Evolutionary conservation across 2,888 invertebrate species (phyloP), one percentile per base, ranked within the genome.

Genomic region (Drosophila fulvimacula): DNA sequence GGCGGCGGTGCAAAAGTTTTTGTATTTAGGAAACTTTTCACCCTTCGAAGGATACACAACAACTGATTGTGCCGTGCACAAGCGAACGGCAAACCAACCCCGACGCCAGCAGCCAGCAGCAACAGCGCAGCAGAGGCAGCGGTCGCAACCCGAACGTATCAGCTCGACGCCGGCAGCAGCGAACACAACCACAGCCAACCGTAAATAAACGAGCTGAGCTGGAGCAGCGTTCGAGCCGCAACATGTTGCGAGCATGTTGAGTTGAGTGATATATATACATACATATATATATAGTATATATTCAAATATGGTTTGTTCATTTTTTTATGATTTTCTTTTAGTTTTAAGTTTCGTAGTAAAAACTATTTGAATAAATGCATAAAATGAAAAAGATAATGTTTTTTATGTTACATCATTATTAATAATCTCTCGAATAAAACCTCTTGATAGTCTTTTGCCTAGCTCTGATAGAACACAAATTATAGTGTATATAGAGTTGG

Each of bases 21-120:
- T 83, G 88, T 91, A 82, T 88, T 69, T 84, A 82, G 80, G 83
- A 89, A 91, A 91, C 90, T 91, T 91, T 92, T 91, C 92, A 92
- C 92, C 92, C 91, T 91, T 90, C 92, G 92, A 92, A 92, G 92
- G 92, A 92, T 92, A 92, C 92, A 92, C 92, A 92, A 92, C 92
- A 92, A 92, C 92, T 92, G 92, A 88, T 91, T 82, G 89, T 81
- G 82, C 82, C 85, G 88, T 86, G 84, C 79, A 79, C 81, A 81
- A 82, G 85, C 77, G 79, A 85, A 82, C 86, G 82, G 81, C 82
- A 90, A 89, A 91, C 73, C 88, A 91, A 90, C 91, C 92, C 86
- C 78, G 83, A 76, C 63, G 77, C 58, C 52, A 72, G 63, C 77
- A 70, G 56, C 81, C 79, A 68, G 56, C 81, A 67, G 69, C 60